Percentiles rank a stretch among this genome's conserved stretches.
Conservation (phyloP, 2,888 invertebrate species). For the Phyllotreta striolata region DNA sequence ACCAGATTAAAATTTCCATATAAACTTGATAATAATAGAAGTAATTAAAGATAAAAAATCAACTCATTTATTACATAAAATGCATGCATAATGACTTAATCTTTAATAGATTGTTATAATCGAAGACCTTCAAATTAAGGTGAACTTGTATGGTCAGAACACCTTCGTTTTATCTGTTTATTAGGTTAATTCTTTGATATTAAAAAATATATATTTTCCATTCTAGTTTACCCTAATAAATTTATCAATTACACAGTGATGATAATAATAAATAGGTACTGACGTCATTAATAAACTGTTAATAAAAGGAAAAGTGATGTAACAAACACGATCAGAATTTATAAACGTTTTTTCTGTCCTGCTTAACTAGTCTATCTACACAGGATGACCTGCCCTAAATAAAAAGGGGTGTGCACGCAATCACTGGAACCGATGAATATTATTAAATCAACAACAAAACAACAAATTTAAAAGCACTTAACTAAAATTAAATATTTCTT, state of each 20-base stretch:
- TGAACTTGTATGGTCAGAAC: too few relatives aligned
- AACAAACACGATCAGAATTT: conserved; percentile 12
- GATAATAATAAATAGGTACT: not conserved
- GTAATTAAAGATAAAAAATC: too few relatives aligned
- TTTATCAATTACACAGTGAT: conserved; percentile 2
- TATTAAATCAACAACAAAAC: conserved; percentile 4
- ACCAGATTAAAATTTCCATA: too few relatives aligned
- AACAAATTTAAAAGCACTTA: conserved; percentile 11
- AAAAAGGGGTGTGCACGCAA: conserved; percentile 18
- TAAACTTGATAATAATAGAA: too few relatives aligned
- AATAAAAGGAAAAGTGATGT: conserved; percentile 11
- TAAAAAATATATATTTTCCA: too few relatives aligned
- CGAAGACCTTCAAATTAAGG: too few relatives aligned
- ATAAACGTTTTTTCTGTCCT: conserved; percentile 1
- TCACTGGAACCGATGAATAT: conserved; percentile 7
- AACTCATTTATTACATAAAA: too few relatives aligned
- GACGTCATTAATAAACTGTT: conserved; percentile 16
- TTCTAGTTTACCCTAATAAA: too few relatives aligned
- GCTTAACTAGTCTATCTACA: conserved; percentile 7
- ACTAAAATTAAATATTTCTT: not conserved
- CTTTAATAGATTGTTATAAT: too few relatives aligned
- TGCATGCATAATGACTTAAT: too few relatives aligned
- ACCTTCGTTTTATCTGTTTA: too few relatives aligned
- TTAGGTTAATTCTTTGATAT: too few relatives aligned
- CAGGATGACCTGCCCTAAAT: conserved; percentile 15